Evolutionary conservation across 2,113 vertebrate genomes (phyloP).

Genomic region (Tenrec ecaudatus): DNA sequence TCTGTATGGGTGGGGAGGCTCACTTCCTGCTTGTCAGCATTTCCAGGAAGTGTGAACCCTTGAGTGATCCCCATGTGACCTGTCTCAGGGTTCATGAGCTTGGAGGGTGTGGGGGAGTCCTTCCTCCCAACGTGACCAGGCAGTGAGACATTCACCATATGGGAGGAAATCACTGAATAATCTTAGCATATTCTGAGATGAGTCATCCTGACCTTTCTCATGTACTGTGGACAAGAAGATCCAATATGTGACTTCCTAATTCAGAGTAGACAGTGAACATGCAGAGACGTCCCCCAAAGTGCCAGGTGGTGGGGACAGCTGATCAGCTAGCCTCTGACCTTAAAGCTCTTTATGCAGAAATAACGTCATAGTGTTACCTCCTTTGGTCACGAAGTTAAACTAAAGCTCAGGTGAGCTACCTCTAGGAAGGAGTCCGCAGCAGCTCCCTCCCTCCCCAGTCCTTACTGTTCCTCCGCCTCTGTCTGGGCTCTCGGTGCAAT

Average conservation of each 20-base stretch:
- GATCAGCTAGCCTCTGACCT: neutral
- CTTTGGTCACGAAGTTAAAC: slow-evolving; percentile 4
- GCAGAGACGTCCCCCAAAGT: neutral
- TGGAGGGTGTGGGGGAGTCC: neutral
- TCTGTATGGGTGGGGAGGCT: neutral
- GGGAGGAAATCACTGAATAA: slow-evolving; percentile 69
- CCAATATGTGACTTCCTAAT: slow-evolving; percentile 32
- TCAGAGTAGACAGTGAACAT: neutral
- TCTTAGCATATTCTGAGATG: slow-evolving; percentile 50
- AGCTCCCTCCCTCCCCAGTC: neutral
- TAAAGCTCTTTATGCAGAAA: neutral
- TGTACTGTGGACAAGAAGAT: neutral
- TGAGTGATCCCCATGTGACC: slow-evolving; percentile 50
- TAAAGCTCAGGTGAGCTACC: neutral
- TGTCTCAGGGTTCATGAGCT: neutral
- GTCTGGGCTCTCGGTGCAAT: neutral
- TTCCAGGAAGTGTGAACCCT: slow-evolving; percentile 68
- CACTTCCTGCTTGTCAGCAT: slow-evolving; percentile 32
- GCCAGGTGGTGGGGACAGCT: neutral
- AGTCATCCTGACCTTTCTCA: slow-evolving; percentile 65
- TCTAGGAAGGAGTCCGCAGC: neutral
- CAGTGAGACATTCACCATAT: slow-evolving; percentile 41
- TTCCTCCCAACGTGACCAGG: slow-evolving; percentile 49
- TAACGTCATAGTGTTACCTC: neutral
- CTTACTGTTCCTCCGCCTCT: neutral